Percentiles rank a stretch among this genome's conserved stretches.
Conservation (phyloP, 23 tunicate species). For the Trididemnum nubilum region DNA sequence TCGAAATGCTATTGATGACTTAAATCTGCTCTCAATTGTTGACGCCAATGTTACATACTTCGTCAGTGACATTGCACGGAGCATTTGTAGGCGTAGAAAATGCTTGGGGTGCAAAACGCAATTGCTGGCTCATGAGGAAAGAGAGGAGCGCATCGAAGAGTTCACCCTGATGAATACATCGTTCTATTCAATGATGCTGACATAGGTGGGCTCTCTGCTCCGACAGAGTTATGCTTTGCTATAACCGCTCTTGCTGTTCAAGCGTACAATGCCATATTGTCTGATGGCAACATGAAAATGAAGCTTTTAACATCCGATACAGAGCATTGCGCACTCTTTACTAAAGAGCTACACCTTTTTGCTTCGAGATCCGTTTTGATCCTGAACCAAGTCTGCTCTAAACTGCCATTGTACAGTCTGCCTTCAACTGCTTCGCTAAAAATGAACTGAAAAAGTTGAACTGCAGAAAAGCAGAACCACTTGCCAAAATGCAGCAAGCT, state of each 20-base stretch:
- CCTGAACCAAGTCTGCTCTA: not conserved
- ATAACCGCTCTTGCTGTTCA: slow-evolving; percentile 21
- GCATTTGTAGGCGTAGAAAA: slow-evolving; percentile 12
- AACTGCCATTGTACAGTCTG: not conserved
- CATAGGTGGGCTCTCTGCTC: slow-evolving; percentile 21
- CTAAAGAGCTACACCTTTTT: not conserved
- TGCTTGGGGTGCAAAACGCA: slow-evolving; percentile 13
- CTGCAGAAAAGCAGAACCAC: slow-evolving; percentile 7
- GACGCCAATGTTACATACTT: slow-evolving; percentile 15
- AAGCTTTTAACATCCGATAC: not conserved
- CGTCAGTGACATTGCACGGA: slow-evolving; percentile 3
- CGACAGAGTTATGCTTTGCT: slow-evolving; percentile 16
- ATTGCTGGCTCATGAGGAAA: slow-evolving; percentile 8
- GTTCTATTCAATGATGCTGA: not conserved
- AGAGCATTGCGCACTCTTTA: not conserved
- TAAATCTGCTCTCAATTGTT: not conserved
- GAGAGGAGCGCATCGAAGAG: slow-evolving; percentile 3
- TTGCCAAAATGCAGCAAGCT: slow-evolving; percentile 8
- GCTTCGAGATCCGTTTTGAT: not conserved
- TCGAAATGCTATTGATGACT: not conserved
- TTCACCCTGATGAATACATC: slow-evolving; percentile 11
- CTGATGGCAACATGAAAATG: slow-evolving; percentile 1
- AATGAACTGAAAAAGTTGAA: slow-evolving; percentile 22
- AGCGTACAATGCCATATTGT: not conserved
- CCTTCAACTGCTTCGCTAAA: slow-evolving; percentile 26